Percentiles rank a stretch among this genome's conserved stretches.
phyloP scores from a whole-genome alignment of 2,888 invertebrate species.

The Rhamphomyia laevipes region DNA sequence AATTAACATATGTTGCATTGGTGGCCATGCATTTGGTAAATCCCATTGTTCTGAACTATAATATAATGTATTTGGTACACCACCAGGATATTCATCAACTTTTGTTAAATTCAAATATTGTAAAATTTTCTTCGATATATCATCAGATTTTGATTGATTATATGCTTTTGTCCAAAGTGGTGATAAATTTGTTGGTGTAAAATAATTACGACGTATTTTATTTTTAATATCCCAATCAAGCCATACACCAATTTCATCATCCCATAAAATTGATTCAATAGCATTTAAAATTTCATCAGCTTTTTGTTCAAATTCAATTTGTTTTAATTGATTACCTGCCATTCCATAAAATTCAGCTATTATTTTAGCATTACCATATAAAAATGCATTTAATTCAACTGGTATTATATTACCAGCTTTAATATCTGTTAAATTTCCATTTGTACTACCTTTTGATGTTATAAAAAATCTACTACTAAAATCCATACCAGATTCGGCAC shows the following conservation, averaged over 20 bases:
- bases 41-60: slow-evolving; percentile 76
- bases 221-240: slow-evolving; percentile 63
- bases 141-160: slow-evolving; percentile 40
- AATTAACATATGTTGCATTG: slow-evolving; percentile 66
- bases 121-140: slow-evolving; percentile 45
- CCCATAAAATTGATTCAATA: slow-evolving; percentile 55
- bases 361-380: slow-evolving; percentile 65
- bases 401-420: slow-evolving; percentile 68
- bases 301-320: slow-evolving; percentile 43
- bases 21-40: slow-evolving; percentile 84
- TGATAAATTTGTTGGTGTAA: slow-evolving; percentile 63
- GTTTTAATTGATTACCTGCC: slow-evolving; percentile 44
- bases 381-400: slow-evolving; percentile 74
- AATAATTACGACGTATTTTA: slow-evolving; percentile 49
- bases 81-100: slow-evolving; percentile 49
- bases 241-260: slow-evolving; percentile 70
- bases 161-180: slow-evolving; percentile 69
- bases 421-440: slow-evolving; percentile 56
- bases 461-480: slow-evolving; percentile 81
- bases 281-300: slow-evolving; percentile 46
- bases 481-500: slow-evolving; percentile 88
- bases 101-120: slow-evolving; percentile 54
- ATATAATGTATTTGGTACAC: slow-evolving; percentile 61
- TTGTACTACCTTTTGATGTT: slow-evolving; percentile 38
- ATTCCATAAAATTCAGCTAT: slow-evolving; percentile 49